These are phyloP conservation scores for Grammatotria lemairii DNA, from an alignment of 2,113 vertebrate genomes.

Conservation along the genomic window DNA sequence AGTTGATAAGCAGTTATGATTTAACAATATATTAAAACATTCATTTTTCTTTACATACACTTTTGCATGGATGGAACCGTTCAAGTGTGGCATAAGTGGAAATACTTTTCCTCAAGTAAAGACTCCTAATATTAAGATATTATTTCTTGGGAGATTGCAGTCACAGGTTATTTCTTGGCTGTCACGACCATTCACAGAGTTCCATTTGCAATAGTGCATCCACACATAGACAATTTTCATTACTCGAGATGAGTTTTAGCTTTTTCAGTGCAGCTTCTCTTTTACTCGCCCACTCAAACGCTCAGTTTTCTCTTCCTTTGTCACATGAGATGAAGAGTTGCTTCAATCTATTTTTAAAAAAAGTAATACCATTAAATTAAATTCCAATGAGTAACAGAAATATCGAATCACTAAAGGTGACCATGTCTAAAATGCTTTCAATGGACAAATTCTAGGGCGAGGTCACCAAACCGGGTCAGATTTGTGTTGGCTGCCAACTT, in stretches of 20 bases:
- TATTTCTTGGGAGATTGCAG: background rate
- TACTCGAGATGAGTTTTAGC: background rate
- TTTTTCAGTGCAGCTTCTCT: background rate
- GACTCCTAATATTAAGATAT: background rate
- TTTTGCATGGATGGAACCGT: background rate
- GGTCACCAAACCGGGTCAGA: background rate
- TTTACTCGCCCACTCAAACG: background rate
- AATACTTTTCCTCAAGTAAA: background rate
- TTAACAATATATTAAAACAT: background rate
- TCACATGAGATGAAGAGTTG: background rate
- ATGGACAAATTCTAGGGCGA: background rate
- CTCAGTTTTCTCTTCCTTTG: background rate
- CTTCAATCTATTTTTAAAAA: background rate
- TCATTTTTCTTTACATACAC: background rate
- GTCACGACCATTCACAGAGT: background rate
- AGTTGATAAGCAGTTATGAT: background rate
- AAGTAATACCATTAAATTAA: background rate
- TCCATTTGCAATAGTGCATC: background rate
- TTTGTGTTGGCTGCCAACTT: background rate
- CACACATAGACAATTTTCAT: background rate
- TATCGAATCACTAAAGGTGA: background rate
- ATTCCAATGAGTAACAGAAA: background rate
- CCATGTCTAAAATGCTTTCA: background rate
- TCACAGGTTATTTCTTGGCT: background rate
- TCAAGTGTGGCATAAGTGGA: background rate